A percentile compares a stretch with the other conserved stretches of the same genome.
Evolutionary conservation across 30 jellyfish, hydroid and myxozoan genomes (phyloP).

Genomic region (Hydra vulgaris): DNA sequence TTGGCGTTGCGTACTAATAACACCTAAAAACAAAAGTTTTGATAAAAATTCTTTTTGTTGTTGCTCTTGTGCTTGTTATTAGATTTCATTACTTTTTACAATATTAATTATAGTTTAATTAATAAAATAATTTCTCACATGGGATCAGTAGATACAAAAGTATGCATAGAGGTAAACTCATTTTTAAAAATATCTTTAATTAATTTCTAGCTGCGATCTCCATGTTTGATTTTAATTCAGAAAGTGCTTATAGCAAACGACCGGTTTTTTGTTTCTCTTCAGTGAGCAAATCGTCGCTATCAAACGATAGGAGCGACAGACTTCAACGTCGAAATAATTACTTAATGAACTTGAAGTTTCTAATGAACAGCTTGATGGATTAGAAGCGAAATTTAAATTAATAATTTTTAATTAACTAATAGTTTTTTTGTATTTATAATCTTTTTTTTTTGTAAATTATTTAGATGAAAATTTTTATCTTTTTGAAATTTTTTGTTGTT

Average conservation of each 20-base stretch:
- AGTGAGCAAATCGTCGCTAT: background rate
- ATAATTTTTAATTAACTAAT: too few species aligned
- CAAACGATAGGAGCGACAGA: background rate
- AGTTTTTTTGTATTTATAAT: too few species aligned
- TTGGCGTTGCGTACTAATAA: background rate
- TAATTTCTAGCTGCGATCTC: background rate
- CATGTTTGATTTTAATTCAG: constrained; percentile 10
- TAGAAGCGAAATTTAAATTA: too few species aligned
- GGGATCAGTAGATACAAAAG: background rate
- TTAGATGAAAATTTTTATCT: too few species aligned
- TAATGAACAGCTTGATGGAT: too few species aligned
- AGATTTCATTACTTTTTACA: background rate
- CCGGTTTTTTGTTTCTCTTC: constrained; percentile 10
- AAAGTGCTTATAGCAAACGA: background rate
- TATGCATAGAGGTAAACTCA: background rate
- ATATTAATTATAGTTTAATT: too few species aligned
- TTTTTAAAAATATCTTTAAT: background rate
- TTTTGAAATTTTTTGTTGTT: too few species aligned
- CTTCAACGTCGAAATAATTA: background rate
- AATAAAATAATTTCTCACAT: background rate
- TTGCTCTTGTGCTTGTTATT: too few species aligned
- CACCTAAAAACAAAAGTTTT: background rate
- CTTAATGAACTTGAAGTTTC: background rate
- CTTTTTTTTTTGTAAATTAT: too few species aligned
- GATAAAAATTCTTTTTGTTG: too few species aligned